phyloP scores from a whole-genome alignment of 2,888 invertebrate species.

The Temnothorax rugatulus region DNA sequence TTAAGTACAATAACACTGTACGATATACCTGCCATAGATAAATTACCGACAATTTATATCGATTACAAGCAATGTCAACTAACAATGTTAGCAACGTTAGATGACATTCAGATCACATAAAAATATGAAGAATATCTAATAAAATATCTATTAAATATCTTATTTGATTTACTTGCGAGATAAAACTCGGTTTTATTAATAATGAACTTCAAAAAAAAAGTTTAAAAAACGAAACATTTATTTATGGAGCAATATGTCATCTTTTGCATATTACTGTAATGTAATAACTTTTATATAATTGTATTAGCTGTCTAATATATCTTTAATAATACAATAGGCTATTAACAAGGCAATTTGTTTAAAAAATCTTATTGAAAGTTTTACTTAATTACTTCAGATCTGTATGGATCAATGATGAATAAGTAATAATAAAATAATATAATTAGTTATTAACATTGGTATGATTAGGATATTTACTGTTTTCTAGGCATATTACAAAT shows the following conservation, averaged over 20 bases:
- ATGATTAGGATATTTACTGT: neutral
- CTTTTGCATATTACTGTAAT: neutral
- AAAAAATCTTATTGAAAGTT: neutral
- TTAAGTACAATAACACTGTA: neutral
- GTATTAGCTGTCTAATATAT: neutral
- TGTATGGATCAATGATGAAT: neutral
- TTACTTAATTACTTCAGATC: neutral
- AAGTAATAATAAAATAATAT: neutral
- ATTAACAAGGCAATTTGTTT: neutral
- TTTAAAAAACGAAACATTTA: neutral
- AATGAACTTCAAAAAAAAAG: neutral
- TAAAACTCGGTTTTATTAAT: neutral
- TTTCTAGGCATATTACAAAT: neutral
- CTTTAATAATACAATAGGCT: neutral
- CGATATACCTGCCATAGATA: neutral
- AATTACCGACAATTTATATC: slow-evolving; percentile 2
- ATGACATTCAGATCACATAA: neutral
- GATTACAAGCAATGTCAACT: neutral
- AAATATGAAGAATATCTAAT: neutral
- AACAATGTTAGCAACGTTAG: slow-evolving; percentile 2
- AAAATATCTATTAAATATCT: neutral
- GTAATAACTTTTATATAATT: neutral
- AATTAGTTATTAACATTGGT: neutral
- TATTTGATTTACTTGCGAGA: neutral
- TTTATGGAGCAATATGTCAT: neutral